A percentile compares a stretch with the other conserved stretches of the same genome.
Evolutionary conservation across 2,113 vertebrate genomes (phyloP).

Genomic region (human (Homo sapiens)): GRCh38 chr6:158097501-158098000

Average conservation of each 20-base stretch:
- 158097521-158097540: background rate
- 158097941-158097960: background rate
- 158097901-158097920: background rate
- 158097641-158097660: background rate
- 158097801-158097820: background rate
- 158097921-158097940: no score
- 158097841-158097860: background rate
- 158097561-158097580: background rate
- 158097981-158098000: background rate
- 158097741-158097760: background rate
- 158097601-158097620: no score
- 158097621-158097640: background rate
- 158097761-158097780: background rate
- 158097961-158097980: background rate
- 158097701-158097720: background rate
- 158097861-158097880: background rate
- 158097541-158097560: background rate
- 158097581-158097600: background rate
- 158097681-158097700: background rate
- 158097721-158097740: background rate
- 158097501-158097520: background rate
- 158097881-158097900: background rate
- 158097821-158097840: background rate
- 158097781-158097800: background rate
- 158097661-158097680: background rate